Evolutionary conservation across 2,888 invertebrate genomes (phyloP).

Genomic region (Ormyrus rosae): DNA sequence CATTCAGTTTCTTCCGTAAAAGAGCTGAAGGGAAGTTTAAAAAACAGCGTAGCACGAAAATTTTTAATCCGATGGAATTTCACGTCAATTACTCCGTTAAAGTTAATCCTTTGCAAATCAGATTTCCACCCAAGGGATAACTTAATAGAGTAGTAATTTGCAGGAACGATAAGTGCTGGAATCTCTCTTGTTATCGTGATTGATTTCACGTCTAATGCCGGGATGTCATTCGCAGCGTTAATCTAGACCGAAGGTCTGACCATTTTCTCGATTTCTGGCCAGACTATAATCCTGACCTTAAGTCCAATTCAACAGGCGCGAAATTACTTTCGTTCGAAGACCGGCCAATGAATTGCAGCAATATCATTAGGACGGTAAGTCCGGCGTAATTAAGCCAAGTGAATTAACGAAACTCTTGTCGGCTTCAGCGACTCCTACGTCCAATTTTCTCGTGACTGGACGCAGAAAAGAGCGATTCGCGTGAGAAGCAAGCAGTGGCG

Average conservation of each 20-base stretch:
- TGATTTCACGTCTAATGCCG: slow-evolving; percentile 31
- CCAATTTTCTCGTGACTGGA: neutral
- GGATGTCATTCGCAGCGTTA: slow-evolving; percentile 9
- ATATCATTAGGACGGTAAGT: neutral
- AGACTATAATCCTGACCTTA: too few species aligned
- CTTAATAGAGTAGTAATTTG: slow-evolving; percentile 23
- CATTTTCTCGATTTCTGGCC: too few species aligned
- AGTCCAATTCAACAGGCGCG: slow-evolving; percentile 1
- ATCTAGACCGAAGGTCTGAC: neutral
- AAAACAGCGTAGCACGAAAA: too few species aligned
- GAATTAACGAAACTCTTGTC: too few species aligned
- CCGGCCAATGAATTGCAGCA: neutral
- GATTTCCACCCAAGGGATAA: neutral
- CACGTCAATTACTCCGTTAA: slow-evolving; percentile 2
- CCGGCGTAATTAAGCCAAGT: too few species aligned
- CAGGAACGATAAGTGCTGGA: neutral
- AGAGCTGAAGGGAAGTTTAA: too few species aligned
- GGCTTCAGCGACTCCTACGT: neutral
- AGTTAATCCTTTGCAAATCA: slow-evolving; percentile 13
- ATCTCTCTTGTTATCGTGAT: slow-evolving; percentile 22
- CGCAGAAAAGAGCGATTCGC: neutral
- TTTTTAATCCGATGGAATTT: neutral
- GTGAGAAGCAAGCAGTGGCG: neutral
- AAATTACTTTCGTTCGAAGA: too few species aligned
- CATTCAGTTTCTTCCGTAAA: too few species aligned